Base-by-base conservation (phyloP, 2,888 invertebrate species). In the Harpalus rubripes region DNA sequence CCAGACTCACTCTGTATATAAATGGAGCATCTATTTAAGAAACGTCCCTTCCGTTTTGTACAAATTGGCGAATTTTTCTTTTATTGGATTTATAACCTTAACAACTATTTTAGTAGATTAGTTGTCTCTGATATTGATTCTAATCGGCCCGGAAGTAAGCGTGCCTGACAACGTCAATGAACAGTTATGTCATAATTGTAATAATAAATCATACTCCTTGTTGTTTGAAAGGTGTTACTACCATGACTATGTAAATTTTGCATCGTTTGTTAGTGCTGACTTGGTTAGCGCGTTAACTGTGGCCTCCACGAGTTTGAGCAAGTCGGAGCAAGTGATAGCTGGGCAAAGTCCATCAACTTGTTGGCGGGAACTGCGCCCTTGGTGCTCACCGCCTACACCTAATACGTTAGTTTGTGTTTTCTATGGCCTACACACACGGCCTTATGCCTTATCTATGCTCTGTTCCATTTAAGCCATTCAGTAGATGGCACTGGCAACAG, bases 371-470 rank as follows among this genome's bases (percentile, higher is more conserved):
- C 76, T 5, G 86, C 88, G 32, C 88, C 89, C 18, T 84, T 90
- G 44, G 85, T 89, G 58, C 86, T 90, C 44, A 90, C 90, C 26
- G 89, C 90, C 3, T 90, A 90, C 86, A 90, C 89, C n/a, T n/a
- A n/a, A n/a, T n/a, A n/a, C n/a, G n/a, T n/a, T n/a, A n/a, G n/a
- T n/a, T n/a, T n/a, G n/a, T n/a, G n/a, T n/a, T n/a, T n/a, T n/a
- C n/a, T n/a, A n/a, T n/a, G n/a, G n/a, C n/a, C n/a, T n/a, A n/a
- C n/a, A n/a, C n/a, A n/a, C n/a, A n/a, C n/a, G n/a, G n/a, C n/a
- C n/a, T n/a, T n/a, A n/a, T n/a, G n/a, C n/a, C n/a, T n/a, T n/a
- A n/a, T n/a, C n/a, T n/a, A n/a, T n/a, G n/a, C n/a, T n/a, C n/a
- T n/a, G n/a, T n/a, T n/a, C n/a, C n/a, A n/a, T n/a, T n/a, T n/a